Conservation (phyloP, 1,140 invertebrate species). For the Calliphora vicina region DNA sequence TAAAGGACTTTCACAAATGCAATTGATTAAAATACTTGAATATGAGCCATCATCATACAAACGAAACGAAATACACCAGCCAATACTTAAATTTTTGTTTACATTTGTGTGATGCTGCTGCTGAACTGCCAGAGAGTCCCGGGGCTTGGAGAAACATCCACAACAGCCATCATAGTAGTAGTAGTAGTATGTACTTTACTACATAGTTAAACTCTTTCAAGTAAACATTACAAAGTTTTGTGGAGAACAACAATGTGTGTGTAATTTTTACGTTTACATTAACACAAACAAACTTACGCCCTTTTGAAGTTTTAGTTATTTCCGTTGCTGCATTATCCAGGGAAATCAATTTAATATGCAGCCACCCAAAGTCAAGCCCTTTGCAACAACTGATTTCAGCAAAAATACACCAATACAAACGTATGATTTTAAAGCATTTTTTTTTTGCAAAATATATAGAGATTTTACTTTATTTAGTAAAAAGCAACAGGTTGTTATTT, state of each 20-base stretch:
- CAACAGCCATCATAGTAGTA: too few species aligned
- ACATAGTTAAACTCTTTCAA: not conserved
- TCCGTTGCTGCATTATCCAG: not conserved
- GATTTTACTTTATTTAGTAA: too few species aligned
- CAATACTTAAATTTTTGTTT: not conserved
- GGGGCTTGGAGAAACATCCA: too few species aligned
- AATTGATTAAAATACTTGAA: not conserved
- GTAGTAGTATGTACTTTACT: too few species aligned
- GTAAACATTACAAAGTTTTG: not conserved
- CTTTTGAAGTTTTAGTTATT: not conserved
- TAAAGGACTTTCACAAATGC: not conserved
- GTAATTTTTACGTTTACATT: not conserved
- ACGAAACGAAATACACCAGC: not conserved
- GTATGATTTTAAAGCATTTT: too few species aligned
- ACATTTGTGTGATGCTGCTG: not conserved
- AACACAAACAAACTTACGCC: not conserved
- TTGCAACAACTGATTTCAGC: not conserved
- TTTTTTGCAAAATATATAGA: too few species aligned
- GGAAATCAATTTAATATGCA: not conserved
- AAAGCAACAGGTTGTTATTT: too few species aligned
- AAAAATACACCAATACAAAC: too few species aligned
- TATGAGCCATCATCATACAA: not conserved
- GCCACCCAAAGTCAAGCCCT: not conserved
- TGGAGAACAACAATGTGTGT: not conserved
- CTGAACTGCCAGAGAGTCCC: not conserved